phyloP scores from a whole-genome alignment of 2,888 invertebrate species.

The Drosophila buzzatii region DNA sequence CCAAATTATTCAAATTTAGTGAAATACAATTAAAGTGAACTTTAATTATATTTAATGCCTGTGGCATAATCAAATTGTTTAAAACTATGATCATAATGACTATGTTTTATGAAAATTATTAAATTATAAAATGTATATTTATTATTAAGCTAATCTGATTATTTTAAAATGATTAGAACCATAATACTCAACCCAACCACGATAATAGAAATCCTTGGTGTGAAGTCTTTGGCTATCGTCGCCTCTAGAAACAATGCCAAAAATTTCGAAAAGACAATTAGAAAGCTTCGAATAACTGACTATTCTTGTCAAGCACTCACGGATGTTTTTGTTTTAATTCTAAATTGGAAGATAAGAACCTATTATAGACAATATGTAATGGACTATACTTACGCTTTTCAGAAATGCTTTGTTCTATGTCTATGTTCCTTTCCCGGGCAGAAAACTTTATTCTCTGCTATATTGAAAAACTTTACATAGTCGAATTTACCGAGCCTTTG shows the following conservation, averaged over 20 bases:
- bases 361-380: neutral
- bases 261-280: constrained; percentile 28
- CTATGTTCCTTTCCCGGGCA: neutral
- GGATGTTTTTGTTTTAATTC: no score
- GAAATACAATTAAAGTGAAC: neutral
- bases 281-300: neutral
- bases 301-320: no score
- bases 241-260: constrained; percentile 25
- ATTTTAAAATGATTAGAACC: constrained; percentile 8
- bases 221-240: fast-evolving
- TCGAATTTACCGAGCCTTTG: neutral
- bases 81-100: neutral
- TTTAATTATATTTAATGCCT: neutral
- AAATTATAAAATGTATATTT: neutral
- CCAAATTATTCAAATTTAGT: constrained; percentile 9
- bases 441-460: neutral
- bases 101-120: neutral
- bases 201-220: constrained; percentile 21
- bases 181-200: constrained; percentile 49
- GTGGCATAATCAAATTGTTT: no score
- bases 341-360: neutral
- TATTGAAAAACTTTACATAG: neutral
- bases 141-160: neutral
- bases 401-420: neutral
- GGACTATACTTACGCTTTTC: constrained; percentile 11